Conservation (phyloP, 2,888 invertebrate genomes). For the Pecten maximus region DNA sequence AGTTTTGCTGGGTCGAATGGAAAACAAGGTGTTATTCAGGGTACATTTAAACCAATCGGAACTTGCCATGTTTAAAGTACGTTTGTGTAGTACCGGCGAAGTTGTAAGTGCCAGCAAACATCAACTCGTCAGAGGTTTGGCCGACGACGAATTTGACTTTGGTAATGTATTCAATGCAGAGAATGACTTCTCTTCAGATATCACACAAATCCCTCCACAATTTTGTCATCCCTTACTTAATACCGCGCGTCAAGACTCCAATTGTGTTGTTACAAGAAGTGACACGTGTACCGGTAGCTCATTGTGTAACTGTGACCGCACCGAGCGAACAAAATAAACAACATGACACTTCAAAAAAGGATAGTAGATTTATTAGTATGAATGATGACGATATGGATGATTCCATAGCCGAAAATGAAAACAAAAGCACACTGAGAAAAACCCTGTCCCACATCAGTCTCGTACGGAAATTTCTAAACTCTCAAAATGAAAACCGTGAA, state of each 20-base stretch:
- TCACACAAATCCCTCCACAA: background rate
- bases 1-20: background rate
- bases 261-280: no score
- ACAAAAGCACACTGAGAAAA: background rate
- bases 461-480: background rate
- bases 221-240: no score
- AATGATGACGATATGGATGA: background rate
- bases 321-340: background rate
- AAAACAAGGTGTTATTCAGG: background rate
- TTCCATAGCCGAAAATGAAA: background rate
- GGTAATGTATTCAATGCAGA: background rate
- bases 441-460: background rate
- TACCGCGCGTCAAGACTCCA: no score
- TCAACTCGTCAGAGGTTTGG: background rate
- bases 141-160: conserved; percentile 13
- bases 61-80: background rate
- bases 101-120: background rate
- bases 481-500: background rate
- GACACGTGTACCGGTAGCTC: no score
- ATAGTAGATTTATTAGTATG: background rate
- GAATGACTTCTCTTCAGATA: background rate
- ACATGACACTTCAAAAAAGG: background rate
- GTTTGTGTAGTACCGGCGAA: background rate
- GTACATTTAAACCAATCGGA: background rate
- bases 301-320: background rate